A percentile compares a stretch with the other conserved stretches of the same genome.
Conservation (phyloP, 2,888 invertebrate species). For the Therioaphis trifolii region DNA sequence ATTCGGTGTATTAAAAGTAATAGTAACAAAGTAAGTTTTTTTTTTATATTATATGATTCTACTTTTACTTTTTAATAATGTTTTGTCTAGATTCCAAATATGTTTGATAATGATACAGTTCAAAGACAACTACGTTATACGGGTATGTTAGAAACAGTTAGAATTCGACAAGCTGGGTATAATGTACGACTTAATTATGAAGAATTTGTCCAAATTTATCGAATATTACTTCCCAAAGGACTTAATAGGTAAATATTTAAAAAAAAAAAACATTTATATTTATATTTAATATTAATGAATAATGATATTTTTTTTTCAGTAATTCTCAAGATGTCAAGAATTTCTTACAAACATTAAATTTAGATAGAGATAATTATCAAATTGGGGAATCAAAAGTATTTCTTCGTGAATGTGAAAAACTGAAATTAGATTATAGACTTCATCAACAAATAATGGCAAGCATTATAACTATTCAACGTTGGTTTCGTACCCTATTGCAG, state of each 20-base stretch:
- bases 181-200: conserved; percentile 93
- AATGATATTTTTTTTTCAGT: conserved; percentile 70
- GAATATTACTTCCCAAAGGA: conserved; percentile 90
- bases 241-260: conserved; percentile 71
- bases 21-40: conserved; percentile 77
- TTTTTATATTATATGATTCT: too few relatives aligned
- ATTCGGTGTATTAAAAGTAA: conserved; percentile 96
- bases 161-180: conserved; percentile 94
- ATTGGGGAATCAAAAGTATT: conserved; percentile 90
- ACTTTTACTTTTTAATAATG: background rate
- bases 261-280: conserved; percentile 1
- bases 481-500: conserved; percentile 67
- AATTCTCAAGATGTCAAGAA: conserved; percentile 87
- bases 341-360: conserved; percentile 84
- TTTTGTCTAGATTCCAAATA: conserved; percentile 78
- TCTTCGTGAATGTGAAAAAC: conserved; percentile 92
- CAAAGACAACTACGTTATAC: conserved; percentile 92
- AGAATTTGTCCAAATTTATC: conserved; percentile 92
- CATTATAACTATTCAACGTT: conserved; percentile 85
- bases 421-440: conserved; percentile 88
- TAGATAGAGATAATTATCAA: conserved; percentile 92
- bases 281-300: conserved; percentile 11
- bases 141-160: conserved; percentile 95
- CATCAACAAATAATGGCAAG: conserved; percentile 95
- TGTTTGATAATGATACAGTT: conserved; percentile 93